These are phyloP conservation scores for Euwallacea fornicatus DNA, from an alignment of 1,140 invertebrate genomes.

Conservation along the genomic window DNA sequence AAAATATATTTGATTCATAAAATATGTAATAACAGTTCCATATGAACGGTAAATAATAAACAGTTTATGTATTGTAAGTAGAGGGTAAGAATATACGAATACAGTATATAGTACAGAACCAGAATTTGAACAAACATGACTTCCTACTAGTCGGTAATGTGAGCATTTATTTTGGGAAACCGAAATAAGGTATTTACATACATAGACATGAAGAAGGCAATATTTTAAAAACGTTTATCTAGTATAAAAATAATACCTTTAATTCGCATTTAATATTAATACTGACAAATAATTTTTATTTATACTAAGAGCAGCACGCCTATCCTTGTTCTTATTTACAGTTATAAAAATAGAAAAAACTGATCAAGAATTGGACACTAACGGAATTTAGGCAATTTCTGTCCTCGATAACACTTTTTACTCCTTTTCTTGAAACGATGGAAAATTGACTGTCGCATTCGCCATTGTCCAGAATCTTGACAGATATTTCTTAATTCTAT, in stretches of 20 bases:
- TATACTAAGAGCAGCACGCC: conserved; percentile 40
- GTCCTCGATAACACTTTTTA: not conserved
- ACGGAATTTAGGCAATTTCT: not conserved
- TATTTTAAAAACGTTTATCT: conserved; percentile 25
- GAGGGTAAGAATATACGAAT: too few species aligned
- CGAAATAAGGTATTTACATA: conserved; percentile 17
- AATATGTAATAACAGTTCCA: conserved; percentile 30
- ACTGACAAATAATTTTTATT: conserved; percentile 33
- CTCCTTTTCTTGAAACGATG: not conserved
- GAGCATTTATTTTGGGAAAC: not conserved
- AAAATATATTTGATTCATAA: conserved; percentile 35
- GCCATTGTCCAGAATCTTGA: not conserved
- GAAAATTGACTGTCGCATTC: not conserved
- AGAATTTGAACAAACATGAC: conserved; percentile 10
- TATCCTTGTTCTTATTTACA: conserved; percentile 36
- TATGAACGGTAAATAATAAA: conserved; percentile 32
- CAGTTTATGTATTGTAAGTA: conserved; percentile 23
- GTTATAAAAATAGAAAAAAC: conserved; percentile 43
- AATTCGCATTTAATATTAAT: conserved; percentile 43
- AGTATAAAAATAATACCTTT: conserved; percentile 42
- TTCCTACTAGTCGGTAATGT: conserved; percentile 5
- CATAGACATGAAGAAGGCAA: conserved; percentile 23
- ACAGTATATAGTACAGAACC: conserved; percentile 18
- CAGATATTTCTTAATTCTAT: conserved; percentile 1
- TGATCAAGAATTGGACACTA: not conserved